phyloP scores from a whole-genome alignment of 1,140 invertebrate genomes.

The Yoshiicerus persimilis region DNA sequence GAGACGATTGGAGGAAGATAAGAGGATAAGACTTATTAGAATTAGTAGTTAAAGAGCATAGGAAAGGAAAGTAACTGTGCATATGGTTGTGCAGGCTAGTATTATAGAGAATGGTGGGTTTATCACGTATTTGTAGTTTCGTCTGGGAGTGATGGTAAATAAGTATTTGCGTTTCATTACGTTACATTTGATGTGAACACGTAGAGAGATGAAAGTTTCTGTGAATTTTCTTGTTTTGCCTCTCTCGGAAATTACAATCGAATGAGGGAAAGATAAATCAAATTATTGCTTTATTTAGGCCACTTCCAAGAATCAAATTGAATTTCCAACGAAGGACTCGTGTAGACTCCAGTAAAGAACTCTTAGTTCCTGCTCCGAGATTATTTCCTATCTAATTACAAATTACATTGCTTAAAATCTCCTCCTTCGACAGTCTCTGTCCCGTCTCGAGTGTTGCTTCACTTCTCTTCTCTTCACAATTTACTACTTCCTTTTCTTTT shows the following conservation, averaged over 20 bases:
- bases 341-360: neutral
- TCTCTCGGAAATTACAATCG: neutral
- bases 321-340: neutral
- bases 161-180: neutral
- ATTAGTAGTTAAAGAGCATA: neutral
- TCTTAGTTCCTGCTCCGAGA: neutral
- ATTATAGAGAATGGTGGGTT: neutral
- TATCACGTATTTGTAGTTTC: neutral
- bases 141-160: neutral
- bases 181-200: neutral
- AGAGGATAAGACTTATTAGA: neutral
- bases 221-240: neutral
- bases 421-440: neutral
- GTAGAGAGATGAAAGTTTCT: neutral
- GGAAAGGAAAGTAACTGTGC: too few species aligned
- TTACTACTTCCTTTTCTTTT: neutral
- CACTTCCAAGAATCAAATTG: neutral
- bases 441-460: neutral
- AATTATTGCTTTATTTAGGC: neutral
- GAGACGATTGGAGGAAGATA: neutral
- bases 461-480: neutral
- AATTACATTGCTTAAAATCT: neutral
- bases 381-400: constrained; percentile 3
- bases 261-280: constrained; percentile 11
- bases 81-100: neutral